These are phyloP conservation scores for Valencia hispanica DNA, from an alignment of 2,797 vertebrate genomes.

Conservation along the genomic window DNA sequence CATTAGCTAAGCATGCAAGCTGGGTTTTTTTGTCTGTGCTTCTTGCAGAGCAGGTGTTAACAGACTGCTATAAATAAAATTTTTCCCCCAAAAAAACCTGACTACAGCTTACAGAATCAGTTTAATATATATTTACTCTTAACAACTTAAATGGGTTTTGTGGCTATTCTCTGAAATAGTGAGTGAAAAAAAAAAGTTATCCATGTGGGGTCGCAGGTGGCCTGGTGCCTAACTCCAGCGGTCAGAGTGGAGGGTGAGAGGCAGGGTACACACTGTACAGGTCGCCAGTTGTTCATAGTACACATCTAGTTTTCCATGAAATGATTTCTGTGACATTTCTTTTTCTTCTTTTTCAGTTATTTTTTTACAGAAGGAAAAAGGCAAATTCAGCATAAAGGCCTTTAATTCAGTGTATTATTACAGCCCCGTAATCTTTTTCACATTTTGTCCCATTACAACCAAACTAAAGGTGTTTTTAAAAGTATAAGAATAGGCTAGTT, in stretches of 20 bases:
- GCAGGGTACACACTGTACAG: background rate
- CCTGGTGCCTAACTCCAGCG: too few relatives aligned
- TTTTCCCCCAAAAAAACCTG: background rate
- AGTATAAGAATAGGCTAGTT: background rate
- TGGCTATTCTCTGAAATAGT: too few relatives aligned
- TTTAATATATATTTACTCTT: conserved; percentile 13
- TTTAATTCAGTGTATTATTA: background rate
- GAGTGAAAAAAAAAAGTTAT: conserved; percentile 19
- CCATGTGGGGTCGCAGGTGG: too few relatives aligned
- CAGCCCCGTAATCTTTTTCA: background rate
- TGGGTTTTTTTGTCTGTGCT: too few relatives aligned
- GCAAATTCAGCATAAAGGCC: background rate
- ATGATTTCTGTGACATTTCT: background rate
- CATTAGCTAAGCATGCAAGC: background rate
- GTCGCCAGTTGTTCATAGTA: background rate
- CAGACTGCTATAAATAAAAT: background rate
- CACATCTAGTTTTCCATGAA: background rate
- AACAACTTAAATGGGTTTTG: conserved; percentile 16
- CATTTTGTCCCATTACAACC: background rate
- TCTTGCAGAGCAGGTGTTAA: background rate
- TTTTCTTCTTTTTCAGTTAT: background rate
- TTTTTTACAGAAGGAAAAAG: background rate
- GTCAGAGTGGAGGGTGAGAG: too few relatives aligned
- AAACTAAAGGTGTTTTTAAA: background rate
- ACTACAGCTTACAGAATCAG: background rate